Evolutionary conservation across 2,888 invertebrate species (phyloP).

Genomic region (Arge pagana): DNA sequence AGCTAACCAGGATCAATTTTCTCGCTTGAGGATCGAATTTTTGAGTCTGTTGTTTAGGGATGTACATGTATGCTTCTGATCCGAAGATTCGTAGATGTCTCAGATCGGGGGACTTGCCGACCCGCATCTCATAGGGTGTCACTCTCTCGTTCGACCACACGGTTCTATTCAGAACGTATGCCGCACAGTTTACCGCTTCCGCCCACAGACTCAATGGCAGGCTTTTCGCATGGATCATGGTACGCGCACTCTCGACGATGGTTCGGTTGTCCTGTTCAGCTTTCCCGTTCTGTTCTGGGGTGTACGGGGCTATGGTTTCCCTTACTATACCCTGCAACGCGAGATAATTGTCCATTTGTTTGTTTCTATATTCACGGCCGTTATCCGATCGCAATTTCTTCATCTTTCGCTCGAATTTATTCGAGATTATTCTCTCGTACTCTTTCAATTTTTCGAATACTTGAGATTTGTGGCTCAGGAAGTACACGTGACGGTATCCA

Average conservation of each 20-base stretch:
- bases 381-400: not conserved
- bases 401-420: not conserved
- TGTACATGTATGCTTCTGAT: slow-evolving; percentile 18
- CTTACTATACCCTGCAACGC: not conserved
- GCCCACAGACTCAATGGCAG: slow-evolving; percentile 8
- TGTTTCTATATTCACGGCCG: not conserved
- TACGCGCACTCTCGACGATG: slow-evolving; percentile 24
- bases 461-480: slow-evolving; percentile 24
- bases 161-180: not conserved
- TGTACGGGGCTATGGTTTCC: slow-evolving; percentile 1
- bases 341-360: not conserved
- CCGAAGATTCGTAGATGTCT: slow-evolving; percentile 22
- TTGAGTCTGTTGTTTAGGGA: slow-evolving; percentile 26
- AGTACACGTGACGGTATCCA: slow-evolving; percentile 25
- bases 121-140: slow-evolving; percentile 26
- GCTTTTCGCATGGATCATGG: slow-evolving; percentile 13
- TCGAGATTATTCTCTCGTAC: not conserved
- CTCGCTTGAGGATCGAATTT: slow-evolving; percentile 25
- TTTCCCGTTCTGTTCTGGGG: slow-evolving; percentile 21
- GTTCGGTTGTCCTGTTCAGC: slow-evolving; percentile 27
- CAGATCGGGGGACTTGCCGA: slow-evolving; percentile 17
- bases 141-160: no score
- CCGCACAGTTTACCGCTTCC: not conserved
- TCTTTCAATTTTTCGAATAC: not conserved
- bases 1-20: slow-evolving; percentile 26